Percentiles rank a stretch among this genome's conserved stretches.
Evolutionary conservation across 2,113 vertebrate species (phyloP).

Genomic region (Tragelaphus buxtoni): DNA sequence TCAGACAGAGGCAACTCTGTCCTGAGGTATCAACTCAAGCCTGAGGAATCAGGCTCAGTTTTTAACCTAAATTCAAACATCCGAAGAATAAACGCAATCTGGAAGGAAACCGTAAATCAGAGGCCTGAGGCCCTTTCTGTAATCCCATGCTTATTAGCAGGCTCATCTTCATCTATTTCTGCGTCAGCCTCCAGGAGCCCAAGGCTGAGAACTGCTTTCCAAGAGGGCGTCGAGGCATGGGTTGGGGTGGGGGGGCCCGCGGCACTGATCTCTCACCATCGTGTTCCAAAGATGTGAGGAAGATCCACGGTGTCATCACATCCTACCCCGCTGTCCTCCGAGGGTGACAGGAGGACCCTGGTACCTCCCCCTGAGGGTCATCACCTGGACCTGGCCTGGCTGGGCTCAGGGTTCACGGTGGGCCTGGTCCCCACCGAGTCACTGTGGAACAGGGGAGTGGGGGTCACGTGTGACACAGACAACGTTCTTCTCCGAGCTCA

Average conservation of each 20-base stretch:
- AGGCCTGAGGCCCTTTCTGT: background rate
- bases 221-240: background rate
- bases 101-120: background rate
- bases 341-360: background rate
- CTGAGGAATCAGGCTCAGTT: background rate
- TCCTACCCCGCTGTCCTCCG: background rate
- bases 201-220: background rate
- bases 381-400: background rate
- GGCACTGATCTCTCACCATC: background rate
- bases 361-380: background rate
- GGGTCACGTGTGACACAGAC: accelerated
- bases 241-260: background rate
- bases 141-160: background rate
- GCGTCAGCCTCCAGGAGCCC: background rate
- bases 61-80: background rate
- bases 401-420: background rate
- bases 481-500: background rate
- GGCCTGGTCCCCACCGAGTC: background rate
- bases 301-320: background rate
- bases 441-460: background rate
- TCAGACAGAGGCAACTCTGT: background rate
- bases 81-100: background rate
- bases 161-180: background rate
- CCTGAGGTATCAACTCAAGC: background rate
- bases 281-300: background rate